phyloP scores from a whole-genome alignment of 2,888 invertebrate genomes.

The Acanthosepion pharaonis region DNA sequence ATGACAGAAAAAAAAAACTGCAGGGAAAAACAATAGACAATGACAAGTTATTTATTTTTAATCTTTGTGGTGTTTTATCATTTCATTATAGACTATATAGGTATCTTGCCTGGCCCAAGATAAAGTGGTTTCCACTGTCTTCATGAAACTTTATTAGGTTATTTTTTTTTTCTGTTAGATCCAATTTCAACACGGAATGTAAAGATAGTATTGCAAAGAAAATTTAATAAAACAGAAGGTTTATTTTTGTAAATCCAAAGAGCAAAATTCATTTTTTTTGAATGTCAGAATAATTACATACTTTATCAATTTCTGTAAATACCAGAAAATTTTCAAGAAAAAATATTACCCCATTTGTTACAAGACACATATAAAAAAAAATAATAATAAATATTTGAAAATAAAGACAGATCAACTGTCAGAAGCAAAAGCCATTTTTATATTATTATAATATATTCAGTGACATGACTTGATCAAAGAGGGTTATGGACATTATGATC shows the following conservation, averaged over 20 bases:
- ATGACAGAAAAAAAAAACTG: neutral
- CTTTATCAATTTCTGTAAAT: too few relatives aligned
- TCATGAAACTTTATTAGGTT: neutral
- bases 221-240: neutral
- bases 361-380: too few relatives aligned
- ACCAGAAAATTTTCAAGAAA: too few relatives aligned
- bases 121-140: neutral
- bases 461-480: too few relatives aligned
- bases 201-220: neutral
- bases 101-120: neutral
- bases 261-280: neutral
- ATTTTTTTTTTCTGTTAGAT: neutral
- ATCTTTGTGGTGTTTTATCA: neutral
- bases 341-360: too few relatives aligned
- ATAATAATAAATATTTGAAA: too few relatives aligned
- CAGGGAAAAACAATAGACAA: neutral
- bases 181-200: neutral
- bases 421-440: too few relatives aligned
- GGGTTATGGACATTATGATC: too few relatives aligned
- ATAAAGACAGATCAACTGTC: too few relatives aligned
- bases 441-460: too few relatives aligned
- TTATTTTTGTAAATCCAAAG: neutral
- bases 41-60: conserved; percentile 33
- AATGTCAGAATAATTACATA: too few relatives aligned
- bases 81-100: neutral